Conservation (phyloP, 2,113 vertebrate genomes). For the Rallus limicola region DNA sequence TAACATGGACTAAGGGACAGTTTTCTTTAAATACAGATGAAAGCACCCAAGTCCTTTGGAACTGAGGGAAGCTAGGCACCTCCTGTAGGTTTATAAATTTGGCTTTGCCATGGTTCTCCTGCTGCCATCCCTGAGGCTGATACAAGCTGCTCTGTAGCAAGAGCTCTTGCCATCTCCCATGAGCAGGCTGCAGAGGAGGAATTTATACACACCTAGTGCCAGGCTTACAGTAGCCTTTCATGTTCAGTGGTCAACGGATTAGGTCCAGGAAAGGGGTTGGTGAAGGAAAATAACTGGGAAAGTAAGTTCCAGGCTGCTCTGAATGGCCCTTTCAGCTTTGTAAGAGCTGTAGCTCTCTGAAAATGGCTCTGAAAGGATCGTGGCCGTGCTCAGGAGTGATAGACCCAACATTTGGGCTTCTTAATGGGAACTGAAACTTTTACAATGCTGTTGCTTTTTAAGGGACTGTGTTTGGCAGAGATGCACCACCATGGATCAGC, state of each 20-base stretch:
- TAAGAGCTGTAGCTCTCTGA: neutral
- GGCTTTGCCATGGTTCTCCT: neutral
- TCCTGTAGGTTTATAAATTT: neutral
- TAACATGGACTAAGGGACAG: neutral
- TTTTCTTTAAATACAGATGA: neutral
- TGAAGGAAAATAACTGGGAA: slow-evolving; percentile 32
- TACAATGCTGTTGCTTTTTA: neutral
- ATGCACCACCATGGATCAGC: neutral
- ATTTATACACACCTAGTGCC: slow-evolving; percentile 29
- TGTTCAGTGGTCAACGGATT: neutral
- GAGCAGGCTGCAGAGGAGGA: neutral
- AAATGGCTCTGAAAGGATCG: neutral
- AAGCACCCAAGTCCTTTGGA: slow-evolving; percentile 10
- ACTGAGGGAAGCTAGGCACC: neutral
- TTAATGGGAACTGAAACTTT: neutral
- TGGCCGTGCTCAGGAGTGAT: neutral
- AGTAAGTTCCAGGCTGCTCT: slow-evolving; percentile 2
- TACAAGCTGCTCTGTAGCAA: neutral
- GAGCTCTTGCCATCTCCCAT: neutral
- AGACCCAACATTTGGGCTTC: neutral
- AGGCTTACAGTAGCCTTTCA: slow-evolving; percentile 26
- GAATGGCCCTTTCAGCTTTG: slow-evolving; percentile 46
- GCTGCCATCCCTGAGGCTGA: neutral
- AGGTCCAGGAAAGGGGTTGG: slow-evolving; percentile 28
- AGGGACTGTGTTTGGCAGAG: neutral